These are phyloP conservation scores for Hirundichthys speculiger DNA, from an alignment of 2,113 vertebrate species.

Conservation along the genomic window DNA sequence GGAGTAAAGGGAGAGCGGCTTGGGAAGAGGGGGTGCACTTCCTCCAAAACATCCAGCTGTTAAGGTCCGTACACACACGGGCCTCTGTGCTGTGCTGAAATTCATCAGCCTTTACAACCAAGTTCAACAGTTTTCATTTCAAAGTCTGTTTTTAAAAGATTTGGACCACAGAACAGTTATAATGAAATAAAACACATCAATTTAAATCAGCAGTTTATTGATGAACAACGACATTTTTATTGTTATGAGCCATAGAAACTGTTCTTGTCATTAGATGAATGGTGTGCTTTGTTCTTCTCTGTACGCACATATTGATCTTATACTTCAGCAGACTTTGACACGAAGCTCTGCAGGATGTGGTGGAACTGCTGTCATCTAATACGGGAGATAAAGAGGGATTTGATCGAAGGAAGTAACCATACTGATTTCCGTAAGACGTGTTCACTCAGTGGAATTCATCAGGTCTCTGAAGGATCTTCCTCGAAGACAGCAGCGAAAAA, in stretches of 20 bases:
- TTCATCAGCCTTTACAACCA: too few relatives aligned
- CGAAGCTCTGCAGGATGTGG: constrained; percentile 41
- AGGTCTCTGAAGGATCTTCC: constrained; percentile 6
- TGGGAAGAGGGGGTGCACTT: constrained; percentile 18
- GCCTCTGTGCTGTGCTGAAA: too few relatives aligned
- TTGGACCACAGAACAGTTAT: too few relatives aligned
- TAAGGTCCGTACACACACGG: not conserved
- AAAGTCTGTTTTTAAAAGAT: too few relatives aligned
- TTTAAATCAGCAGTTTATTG: too few relatives aligned
- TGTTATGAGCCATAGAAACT: not conserved
- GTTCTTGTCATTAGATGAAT: not conserved
- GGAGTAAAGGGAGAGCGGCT: not conserved
- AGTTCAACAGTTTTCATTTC: too few relatives aligned
- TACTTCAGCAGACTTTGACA: not conserved
- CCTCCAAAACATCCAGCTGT: constrained; percentile 32
- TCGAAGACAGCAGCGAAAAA: not conserved
- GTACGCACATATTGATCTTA: constrained; percentile 18
- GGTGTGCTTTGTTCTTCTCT: not conserved
- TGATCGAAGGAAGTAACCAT: constrained; percentile 11
- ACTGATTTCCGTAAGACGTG: constrained; percentile 14
- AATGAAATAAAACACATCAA: too few relatives aligned
- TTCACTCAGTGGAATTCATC: not conserved
- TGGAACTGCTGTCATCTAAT: constrained; percentile 35
- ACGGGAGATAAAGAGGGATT: not conserved
- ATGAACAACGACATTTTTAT: too few relatives aligned